Evolutionary conservation across 1,140 invertebrate genomes (phyloP).

Genomic region (Drosophila pachea): DNA sequence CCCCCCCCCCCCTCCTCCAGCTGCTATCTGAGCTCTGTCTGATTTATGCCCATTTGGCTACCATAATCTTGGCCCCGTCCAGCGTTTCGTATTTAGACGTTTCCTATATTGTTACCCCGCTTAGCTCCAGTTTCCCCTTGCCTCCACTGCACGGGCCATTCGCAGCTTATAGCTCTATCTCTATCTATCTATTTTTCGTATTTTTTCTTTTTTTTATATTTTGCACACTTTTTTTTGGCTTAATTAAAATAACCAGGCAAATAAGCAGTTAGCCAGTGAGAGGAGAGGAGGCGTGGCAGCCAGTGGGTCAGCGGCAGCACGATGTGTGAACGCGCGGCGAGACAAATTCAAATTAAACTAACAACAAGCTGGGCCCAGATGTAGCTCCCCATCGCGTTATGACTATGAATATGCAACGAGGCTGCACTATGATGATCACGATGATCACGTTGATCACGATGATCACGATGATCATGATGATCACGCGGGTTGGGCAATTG

Average conservation of each 20-base stretch:
- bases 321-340: conserved; percentile 39
- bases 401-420: conserved; percentile 67
- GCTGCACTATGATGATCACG: no score
- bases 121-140: conserved; percentile 12
- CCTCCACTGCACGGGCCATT: no score
- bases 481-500: conserved; percentile 9
- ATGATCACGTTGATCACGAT: no score
- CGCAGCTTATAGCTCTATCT: no score
- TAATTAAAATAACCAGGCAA: conserved; percentile 71
- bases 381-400: conserved; percentile 38
- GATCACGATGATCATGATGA: conserved; percentile 57
- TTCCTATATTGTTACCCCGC: conserved; percentile 66
- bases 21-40: conserved; percentile 8
- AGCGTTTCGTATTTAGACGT: conserved; percentile 57
- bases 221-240: conserved; percentile 51
- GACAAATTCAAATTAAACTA: conserved; percentile 46
- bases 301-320: conserved; percentile 42
- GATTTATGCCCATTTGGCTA: conserved; percentile 65
- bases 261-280: conserved; percentile 54
- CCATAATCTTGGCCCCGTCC: conserved; percentile 41
- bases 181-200: no score
- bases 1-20: background rate
- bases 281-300: background rate
- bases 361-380: conserved; percentile 11
- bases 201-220: no score